Conservation (phyloP, 2,888 invertebrate genomes). For the Monoplex corrugatus region DNA sequence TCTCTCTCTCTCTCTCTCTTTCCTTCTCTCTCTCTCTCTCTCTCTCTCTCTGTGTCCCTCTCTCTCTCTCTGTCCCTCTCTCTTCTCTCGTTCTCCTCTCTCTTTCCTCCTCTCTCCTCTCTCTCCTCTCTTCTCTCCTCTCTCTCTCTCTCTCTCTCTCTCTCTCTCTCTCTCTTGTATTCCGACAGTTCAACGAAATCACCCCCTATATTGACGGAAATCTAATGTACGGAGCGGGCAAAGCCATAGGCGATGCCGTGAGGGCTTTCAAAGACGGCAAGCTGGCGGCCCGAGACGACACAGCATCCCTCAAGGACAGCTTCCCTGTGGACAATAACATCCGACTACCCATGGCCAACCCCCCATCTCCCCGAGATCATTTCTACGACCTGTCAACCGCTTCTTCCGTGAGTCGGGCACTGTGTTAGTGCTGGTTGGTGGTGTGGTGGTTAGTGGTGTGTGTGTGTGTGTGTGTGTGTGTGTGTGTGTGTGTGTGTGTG, state of each 20-base stretch:
- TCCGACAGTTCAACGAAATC: conserved; percentile 89
- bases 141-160: neutral
- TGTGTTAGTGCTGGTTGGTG: neutral
- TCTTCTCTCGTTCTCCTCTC: neutral
- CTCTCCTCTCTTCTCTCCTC: neutral
- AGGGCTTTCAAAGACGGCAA: conserved; percentile 89
- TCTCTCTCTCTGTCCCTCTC: neutral
- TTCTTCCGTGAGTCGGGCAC: conserved; percentile 69
- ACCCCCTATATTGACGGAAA: conserved; percentile 99
- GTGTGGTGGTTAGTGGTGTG: neutral
- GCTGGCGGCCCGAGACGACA: conserved; percentile 83
- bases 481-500: conserved; percentile 22
- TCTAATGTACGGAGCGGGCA: conserved; percentile 98
- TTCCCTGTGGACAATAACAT: conserved; percentile 70
- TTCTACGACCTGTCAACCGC: conserved; percentile 67
- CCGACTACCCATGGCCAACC: conserved; percentile 72
- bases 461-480: conserved; percentile 20
- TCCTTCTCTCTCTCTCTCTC: neutral
- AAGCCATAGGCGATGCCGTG: conserved; percentile 98
- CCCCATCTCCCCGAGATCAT: conserved; percentile 70
- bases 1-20: neutral
- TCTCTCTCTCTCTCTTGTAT: neutral
- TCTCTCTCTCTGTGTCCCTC: neutral
- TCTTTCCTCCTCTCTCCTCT: neutral
- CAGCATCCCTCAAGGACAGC: conserved; percentile 58